These are phyloP conservation scores for Pseudococcus viburni DNA, from an alignment of 2,888 invertebrate species.

Conservation along the genomic window DNA sequence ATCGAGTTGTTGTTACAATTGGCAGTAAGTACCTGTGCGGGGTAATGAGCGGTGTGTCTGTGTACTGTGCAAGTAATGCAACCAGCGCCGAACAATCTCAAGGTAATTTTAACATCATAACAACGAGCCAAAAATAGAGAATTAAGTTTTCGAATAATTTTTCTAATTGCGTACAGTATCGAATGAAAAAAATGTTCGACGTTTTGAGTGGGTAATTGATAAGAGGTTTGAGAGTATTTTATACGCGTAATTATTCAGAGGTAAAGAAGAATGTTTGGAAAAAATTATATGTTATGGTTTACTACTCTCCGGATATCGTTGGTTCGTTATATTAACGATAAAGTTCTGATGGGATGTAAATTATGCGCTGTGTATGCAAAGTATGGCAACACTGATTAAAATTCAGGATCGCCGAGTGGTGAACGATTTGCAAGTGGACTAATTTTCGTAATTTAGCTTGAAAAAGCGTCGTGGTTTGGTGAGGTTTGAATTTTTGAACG, in stretches of 20 bases:
- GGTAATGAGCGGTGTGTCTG: not conserved
- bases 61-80: not conserved
- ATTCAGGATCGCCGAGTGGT: too few species aligned
- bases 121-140: constrained; percentile 9
- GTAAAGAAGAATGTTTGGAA: not conserved
- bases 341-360: not conserved
- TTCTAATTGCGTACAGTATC: constrained; percentile 1
- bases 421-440: too few species aligned
- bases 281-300: constrained; percentile 15
- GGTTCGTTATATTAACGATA: not conserved
- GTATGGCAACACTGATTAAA: not conserved
- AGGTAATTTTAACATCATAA: constrained; percentile 26
- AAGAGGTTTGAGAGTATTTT: not conserved
- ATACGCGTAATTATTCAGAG: constrained; percentile 2
- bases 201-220: not conserved
- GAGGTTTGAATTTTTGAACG: not conserved
- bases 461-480: too few species aligned
- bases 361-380: not conserved
- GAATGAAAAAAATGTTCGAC: not conserved
- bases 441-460: too few species aligned
- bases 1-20: not conserved
- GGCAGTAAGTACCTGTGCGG: not conserved
- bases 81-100: constrained; percentile 13
- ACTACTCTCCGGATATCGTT: not conserved
- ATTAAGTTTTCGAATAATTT: constrained; percentile 10